phyloP scores from a whole-genome alignment of 2,797 vertebrate genomes.

The Amazonetta brasiliensis region DNA sequence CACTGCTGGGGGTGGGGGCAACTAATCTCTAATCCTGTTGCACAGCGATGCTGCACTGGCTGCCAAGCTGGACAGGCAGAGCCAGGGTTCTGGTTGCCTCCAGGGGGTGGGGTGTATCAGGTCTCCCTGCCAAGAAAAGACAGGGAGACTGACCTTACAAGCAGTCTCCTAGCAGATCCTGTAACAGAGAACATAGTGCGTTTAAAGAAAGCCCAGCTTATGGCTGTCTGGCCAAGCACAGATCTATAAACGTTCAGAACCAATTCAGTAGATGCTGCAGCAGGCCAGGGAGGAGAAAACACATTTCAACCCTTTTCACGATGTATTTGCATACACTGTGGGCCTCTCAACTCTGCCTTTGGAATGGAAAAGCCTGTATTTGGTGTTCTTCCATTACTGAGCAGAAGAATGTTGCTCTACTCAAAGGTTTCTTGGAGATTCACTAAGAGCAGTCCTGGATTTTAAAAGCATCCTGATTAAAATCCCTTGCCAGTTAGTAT shows the following conservation, averaged over 20 bases:
- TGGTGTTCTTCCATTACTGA: neutral
- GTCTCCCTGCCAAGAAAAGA: neutral
- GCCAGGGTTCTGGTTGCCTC: neutral
- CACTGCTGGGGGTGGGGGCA: neutral
- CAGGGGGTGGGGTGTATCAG: neutral
- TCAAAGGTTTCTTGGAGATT: neutral
- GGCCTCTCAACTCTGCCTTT: neutral
- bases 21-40: neutral
- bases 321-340: accelerated
- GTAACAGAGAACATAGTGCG: neutral
- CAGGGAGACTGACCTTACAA: neutral
- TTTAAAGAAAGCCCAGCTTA: neutral
- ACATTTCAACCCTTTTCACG: neutral
- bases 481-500: neutral
- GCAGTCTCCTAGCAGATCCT: neutral
- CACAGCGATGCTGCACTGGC: neutral
- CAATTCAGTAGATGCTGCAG: neutral
- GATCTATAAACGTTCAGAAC: no score
- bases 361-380: neutral
- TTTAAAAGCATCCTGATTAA: neutral
- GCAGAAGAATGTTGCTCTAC: neutral
- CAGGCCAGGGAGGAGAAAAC: neutral
- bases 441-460: neutral
- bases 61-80: neutral
- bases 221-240: neutral